phyloP scores from a whole-genome alignment of 1,140 invertebrate species.

The Cherax destructor region DNA sequence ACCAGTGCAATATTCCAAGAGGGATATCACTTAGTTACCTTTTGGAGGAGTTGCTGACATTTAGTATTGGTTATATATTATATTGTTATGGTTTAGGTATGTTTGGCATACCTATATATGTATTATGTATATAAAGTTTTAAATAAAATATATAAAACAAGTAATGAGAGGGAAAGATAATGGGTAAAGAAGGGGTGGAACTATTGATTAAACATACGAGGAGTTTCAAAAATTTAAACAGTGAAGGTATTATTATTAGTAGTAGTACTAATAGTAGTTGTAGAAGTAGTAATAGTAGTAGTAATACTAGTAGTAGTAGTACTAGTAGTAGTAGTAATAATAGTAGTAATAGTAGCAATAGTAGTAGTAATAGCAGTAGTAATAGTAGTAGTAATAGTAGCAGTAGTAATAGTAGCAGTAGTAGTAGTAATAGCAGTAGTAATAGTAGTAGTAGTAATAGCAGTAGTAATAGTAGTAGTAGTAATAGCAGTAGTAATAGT shows the following conservation, averaged over 20 bases:
- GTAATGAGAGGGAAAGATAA: too few relatives aligned
- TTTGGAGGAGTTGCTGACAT: too few relatives aligned
- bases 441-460: slow-evolving; percentile 13
- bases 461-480: slow-evolving; percentile 17
- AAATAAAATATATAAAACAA: too few relatives aligned
- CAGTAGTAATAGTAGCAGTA: background rate
- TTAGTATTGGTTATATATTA: too few relatives aligned
- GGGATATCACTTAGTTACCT: too few relatives aligned
- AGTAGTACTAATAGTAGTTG: background rate
- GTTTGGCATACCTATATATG: too few relatives aligned
- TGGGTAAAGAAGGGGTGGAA: too few relatives aligned
- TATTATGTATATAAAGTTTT: too few relatives aligned
- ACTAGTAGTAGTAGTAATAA: slow-evolving; percentile 9
- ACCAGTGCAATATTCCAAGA: too few relatives aligned
- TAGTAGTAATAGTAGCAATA: slow-evolving; percentile 12
- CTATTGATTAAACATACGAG: too few relatives aligned
- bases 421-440: slow-evolving; percentile 13
- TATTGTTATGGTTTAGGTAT: too few relatives aligned
- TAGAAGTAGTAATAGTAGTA: background rate
- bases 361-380: background rate
- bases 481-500: slow-evolving; percentile 11
- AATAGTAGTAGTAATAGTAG: background rate
- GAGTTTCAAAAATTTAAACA: too few relatives aligned
- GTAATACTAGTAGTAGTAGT: background rate
- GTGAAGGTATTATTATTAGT: background rate